Evolutionary conservation across 1,140 invertebrate species (phyloP), one percentile per base, ranked within the genome.

Genomic region (Drosophila ficusphila): DNA sequence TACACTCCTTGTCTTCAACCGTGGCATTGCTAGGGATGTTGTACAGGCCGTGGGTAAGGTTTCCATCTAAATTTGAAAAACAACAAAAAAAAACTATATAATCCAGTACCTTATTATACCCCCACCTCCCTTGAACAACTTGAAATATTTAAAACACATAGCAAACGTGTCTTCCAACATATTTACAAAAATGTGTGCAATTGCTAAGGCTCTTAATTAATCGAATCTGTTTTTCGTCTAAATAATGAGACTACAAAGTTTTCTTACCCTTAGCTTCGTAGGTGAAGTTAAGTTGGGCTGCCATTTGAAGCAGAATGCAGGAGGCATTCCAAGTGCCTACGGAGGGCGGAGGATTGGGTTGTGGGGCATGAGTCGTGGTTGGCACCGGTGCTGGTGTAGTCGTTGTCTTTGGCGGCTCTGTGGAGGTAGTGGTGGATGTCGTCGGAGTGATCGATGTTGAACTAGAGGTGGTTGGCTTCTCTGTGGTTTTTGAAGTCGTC

Each of bases 261-360:
- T 7, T 31, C 58, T 91, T 76, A 85, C 92, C 89, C 53, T 82
- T 89, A 25, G 90, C 92, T 14, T 76, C 69, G 72, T 94, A 94
- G 4, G 92, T 93, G 29, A 95, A 89, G 74, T 94, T 94, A 9
- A 95, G 82, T 53, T 94, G 93, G 8, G 93, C 92, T 3, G 94
- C 94, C 93, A 95, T 94, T 85, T 93, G 90, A 1, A 94, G 79
- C 11, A 95, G 79, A 34, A 95, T 93, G 76, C 94, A 95, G 4
- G 92, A 92, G 2, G 91, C 81, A 36, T 85, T 91, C 94, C 94
- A 95, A 58, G 88, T 92, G 19, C 93, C 93, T 27, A 90, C 90
- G 5, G 90, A 77, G n/a, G 93, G 92, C 9, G 88, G 65, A 16
- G 93, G 92, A 25, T 91, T 76, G 0, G 93, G 92, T 12, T 88